Percentiles rank a stretch among this genome's conserved stretches.
phyloP scores from a whole-genome alignment of 1,140 invertebrate species.

The Drosophila micromelanica region DNA sequence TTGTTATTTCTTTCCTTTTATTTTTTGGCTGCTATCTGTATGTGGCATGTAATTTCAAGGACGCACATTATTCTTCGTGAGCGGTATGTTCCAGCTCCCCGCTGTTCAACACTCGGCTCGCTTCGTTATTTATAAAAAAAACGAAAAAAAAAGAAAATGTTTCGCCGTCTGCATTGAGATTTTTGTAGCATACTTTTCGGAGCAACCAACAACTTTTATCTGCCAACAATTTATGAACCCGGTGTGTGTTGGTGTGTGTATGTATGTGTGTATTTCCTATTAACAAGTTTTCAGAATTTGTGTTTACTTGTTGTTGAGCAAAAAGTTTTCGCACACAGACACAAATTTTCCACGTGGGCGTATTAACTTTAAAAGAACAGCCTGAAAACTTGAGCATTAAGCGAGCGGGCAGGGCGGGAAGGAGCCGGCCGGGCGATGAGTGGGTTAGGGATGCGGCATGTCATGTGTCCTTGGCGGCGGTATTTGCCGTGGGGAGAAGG shows the following conservation, averaged over 20 bases:
- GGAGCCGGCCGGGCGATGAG: not conserved
- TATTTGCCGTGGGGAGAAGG: constrained; percentile 12
- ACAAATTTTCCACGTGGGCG: constrained; percentile 30
- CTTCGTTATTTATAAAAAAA: constrained; percentile 65
- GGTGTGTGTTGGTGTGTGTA: constrained; percentile 14
- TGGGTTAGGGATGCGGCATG: constrained; percentile 33
- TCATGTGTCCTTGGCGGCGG: constrained; percentile 66
- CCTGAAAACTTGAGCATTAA: constrained; percentile 49
- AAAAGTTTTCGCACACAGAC: constrained; percentile 36
- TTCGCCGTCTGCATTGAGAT: constrained; percentile 53
- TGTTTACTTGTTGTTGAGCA: constrained; percentile 48
- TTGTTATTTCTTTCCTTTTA: not conserved
- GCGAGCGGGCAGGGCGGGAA: not conserved
- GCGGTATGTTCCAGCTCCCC: constrained; percentile 17
- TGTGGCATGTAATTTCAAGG: constrained; percentile 66
- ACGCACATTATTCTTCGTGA: constrained; percentile 75
- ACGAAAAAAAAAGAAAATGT: constrained; percentile 28
- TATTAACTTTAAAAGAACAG: constrained; percentile 53
- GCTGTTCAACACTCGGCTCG: constrained; percentile 8
- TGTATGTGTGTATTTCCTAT: constrained; percentile 33
- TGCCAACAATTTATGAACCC: constrained; percentile 31
- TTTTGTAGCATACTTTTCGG: constrained; percentile 72
- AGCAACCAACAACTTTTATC: constrained; percentile 36
- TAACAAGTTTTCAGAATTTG: constrained; percentile 41
- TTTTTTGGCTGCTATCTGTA: constrained; percentile 41